Evolutionary conservation across 1,140 invertebrate genomes (phyloP).

Genomic region (Wasmannia auropunctata): DNA sequence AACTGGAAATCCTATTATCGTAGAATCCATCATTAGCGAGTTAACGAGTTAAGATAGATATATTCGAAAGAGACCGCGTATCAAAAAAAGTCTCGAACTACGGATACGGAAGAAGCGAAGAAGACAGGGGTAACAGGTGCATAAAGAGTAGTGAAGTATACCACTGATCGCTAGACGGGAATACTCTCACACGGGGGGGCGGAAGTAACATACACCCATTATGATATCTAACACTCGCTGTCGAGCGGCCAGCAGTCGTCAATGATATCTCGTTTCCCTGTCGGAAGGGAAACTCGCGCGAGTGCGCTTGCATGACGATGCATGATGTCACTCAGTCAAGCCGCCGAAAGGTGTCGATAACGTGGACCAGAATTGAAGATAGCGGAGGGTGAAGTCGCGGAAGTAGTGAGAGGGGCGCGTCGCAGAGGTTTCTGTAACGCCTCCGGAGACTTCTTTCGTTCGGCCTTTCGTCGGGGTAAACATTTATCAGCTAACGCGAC

Average conservation of each 20-base stretch:
- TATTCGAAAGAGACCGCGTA: neutral
- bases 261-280: slow-evolving; percentile 78
- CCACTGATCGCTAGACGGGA: slow-evolving; percentile 34
- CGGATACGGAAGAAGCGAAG: neutral
- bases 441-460: neutral
- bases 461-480: slow-evolving; percentile 14
- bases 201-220: slow-evolving; percentile 64
- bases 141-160: neutral
- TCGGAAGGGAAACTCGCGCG: slow-evolving; percentile 40
- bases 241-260: slow-evolving; percentile 46
- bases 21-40: slow-evolving; percentile 35
- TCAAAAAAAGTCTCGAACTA: neutral
- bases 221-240: slow-evolving; percentile 71
- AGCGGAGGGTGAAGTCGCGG: neutral
- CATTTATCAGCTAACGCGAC: slow-evolving; percentile 72
- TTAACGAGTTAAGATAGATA: slow-evolving; percentile 66
- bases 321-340: slow-evolving; percentile 23
- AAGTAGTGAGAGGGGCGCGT: neutral
- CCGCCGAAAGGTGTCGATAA: slow-evolving; percentile 62
- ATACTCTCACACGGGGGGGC: slow-evolving; percentile 30
- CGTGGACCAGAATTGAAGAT: neutral
- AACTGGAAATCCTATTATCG: slow-evolving; percentile 25
- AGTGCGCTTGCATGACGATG: slow-evolving; percentile 46
- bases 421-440: neutral
- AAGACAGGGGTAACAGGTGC: neutral